Percentiles rank a stretch among this genome's conserved stretches.
These are phyloP conservation scores for Cyclopterus lumpus DNA, from an alignment of 2,797 vertebrate genomes.

Conservation along the genomic window DNA sequence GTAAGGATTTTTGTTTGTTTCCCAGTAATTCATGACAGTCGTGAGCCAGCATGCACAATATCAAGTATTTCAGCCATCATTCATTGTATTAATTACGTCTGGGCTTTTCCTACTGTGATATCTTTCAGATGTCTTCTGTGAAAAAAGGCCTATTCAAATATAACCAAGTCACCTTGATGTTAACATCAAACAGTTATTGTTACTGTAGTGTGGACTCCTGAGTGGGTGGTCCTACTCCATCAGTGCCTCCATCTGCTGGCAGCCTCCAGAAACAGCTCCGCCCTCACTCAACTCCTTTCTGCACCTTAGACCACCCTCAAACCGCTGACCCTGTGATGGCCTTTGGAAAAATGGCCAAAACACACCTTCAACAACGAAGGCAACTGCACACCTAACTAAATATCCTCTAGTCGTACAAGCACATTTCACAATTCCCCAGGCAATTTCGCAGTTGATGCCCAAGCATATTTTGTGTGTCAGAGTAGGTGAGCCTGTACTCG, in stretches of 20 bases:
- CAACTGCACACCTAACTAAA: constrained; percentile 70
- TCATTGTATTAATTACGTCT: background rate
- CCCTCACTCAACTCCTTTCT: constrained; percentile 26
- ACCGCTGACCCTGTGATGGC: constrained; percentile 73
- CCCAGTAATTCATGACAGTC: background rate
- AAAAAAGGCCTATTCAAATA: background rate
- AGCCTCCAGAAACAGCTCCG: constrained; percentile 34
- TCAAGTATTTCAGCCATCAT: background rate
- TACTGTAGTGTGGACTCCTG: constrained; percentile 18
- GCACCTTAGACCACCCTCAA: constrained; percentile 67
- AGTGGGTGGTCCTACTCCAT: constrained; percentile 73
- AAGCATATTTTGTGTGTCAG: constrained; percentile 22
- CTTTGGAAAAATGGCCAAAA: constrained; percentile 59
- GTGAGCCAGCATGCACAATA: background rate
- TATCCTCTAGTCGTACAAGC: constrained; percentile 36
- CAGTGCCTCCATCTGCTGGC: constrained; percentile 55
- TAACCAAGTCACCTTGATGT: constrained; percentile 8
- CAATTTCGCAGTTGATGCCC: constrained; percentile 30
- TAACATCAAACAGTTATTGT: constrained; percentile 53
- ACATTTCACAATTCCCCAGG: constrained; percentile 14
- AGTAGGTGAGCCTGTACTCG: constrained; percentile 13
- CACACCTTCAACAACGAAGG: constrained; percentile 38
- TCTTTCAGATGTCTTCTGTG: background rate
- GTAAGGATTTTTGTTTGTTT: background rate
- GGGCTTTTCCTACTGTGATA: background rate